Evolutionary conservation across 2,888 invertebrate species (phyloP), one percentile per base, ranked within the genome.

Genomic region (Cheilosia grossa): DNA sequence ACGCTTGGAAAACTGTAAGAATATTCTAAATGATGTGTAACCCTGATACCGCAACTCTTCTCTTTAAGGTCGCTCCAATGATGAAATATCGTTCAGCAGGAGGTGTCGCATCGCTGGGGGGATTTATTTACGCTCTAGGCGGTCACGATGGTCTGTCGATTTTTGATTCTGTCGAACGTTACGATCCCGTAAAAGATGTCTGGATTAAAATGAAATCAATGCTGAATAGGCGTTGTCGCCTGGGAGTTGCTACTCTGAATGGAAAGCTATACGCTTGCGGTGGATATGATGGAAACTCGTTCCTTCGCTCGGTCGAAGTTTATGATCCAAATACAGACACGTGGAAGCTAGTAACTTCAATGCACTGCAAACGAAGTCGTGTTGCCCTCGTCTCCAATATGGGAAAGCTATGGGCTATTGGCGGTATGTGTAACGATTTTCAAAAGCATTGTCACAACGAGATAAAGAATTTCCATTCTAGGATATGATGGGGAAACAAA

Each of bases 141-240:
- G 97, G 97, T 0, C 97, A 97, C 90, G 97, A 97, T 92, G 97
- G 97, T 0, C 92, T 97, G 17, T 96, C 96, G 6, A 97, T 97
- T 88, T 97, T 97, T 91, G 96, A 97, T 92, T 96, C 96, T 2
- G 96, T 97, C 2, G 97, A 97, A 92, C 93, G 95, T 66, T 97
- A 95, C 90, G 96, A 96, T 92, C 95, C 96, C 0, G 93, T 94
- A 58, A 94, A 94, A 21, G 95, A 95, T 87, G 92, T 93, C 19
- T 97, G 97, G 97, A 93, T 93, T 0, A 93, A 94, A 88, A 95
- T 96, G 56, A 94, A 95, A 30, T 94, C 96, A 0, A 97, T 98
- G 97, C 92, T 95, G 49, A 95, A 95, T 9, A 95, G 95, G 89
- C 93, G 97, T 44, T 97, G 97, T 91, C 94, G 97, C 6, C 93